Conservation (phyloP, 2,888 invertebrate genomes). For the Synanthedon tipuliformis region DNA sequence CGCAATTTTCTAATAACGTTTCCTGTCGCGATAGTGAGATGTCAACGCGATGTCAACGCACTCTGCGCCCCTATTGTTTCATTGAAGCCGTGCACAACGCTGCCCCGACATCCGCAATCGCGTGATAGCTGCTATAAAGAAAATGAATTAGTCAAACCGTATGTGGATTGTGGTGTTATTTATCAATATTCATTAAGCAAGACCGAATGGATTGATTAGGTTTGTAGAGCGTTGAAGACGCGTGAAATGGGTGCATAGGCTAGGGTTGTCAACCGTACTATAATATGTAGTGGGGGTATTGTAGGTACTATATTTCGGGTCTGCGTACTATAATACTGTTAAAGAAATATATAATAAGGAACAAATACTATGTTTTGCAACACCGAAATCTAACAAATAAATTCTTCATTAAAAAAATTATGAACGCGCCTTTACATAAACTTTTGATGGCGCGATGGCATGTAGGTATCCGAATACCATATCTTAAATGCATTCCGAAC, state of each 20-base stretch:
- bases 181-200: conserved; percentile 47
- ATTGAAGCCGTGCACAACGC: conserved; percentile 5
- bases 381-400: no score
- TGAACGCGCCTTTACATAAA: no score
- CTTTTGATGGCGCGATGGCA: no score
- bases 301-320: no score
- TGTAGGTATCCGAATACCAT: no score
- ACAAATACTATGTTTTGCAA: no score
- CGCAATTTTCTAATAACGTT: conserved; percentile 10
- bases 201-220: conserved; percentile 38
- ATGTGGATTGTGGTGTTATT: conserved; percentile 4
- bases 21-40: conserved; percentile 26
- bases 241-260: conserved; percentile 66
- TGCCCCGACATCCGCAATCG: conserved; percentile 27
- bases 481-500: no score
- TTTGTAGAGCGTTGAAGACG: conserved; percentile 56
- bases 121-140: conserved; percentile 19
- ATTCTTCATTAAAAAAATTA: no score
- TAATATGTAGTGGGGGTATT: no score
- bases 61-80: conserved; percentile 19
- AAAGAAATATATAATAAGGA: no score
- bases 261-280: conserved; percentile 29
- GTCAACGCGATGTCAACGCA: conserved; percentile 28
- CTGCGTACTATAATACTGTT: no score
- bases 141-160: conserved; percentile 17